Evolutionary conservation across 2,113 vertebrate genomes (phyloP).

Genomic region (Dipodomys ordii): DNA sequence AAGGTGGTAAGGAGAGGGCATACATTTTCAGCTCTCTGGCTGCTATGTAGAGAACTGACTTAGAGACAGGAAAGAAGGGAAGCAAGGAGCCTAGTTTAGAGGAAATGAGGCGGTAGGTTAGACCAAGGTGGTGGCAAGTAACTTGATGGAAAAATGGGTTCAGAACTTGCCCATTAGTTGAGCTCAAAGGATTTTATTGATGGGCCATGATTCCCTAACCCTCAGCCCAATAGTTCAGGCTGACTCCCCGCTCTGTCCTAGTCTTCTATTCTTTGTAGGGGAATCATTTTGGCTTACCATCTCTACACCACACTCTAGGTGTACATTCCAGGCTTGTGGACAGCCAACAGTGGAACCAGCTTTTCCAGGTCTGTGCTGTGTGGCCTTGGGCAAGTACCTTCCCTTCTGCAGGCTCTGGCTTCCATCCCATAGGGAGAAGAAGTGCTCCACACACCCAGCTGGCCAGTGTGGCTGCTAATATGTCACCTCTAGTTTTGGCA

Average conservation of each 20-base stretch:
- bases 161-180: background rate
- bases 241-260: background rate
- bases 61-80: background rate
- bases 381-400: slow-evolving; percentile 24
- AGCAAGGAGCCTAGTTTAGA: background rate
- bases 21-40: background rate
- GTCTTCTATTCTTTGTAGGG: background rate
- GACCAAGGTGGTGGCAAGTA: background rate
- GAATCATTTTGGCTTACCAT: background rate
- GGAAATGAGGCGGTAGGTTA: background rate
- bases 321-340: fast-evolving
- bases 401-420: slow-evolving; percentile 10
- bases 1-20: background rate
- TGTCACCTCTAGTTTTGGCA: background rate
- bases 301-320: background rate
- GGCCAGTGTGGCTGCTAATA: background rate
- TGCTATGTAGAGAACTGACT: background rate
- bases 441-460: background rate
- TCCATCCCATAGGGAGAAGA: background rate
- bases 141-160: slow-evolving; percentile 4
- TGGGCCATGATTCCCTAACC: background rate
- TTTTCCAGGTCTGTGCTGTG: background rate
- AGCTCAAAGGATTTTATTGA: background rate
- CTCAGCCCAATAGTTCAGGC: background rate
- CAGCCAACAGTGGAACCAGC: background rate